Evolutionary conservation across 2,113 vertebrate species (phyloP), one percentile per base, ranked within the genome.

Genomic region (Eulemur rufifrons): DNA sequence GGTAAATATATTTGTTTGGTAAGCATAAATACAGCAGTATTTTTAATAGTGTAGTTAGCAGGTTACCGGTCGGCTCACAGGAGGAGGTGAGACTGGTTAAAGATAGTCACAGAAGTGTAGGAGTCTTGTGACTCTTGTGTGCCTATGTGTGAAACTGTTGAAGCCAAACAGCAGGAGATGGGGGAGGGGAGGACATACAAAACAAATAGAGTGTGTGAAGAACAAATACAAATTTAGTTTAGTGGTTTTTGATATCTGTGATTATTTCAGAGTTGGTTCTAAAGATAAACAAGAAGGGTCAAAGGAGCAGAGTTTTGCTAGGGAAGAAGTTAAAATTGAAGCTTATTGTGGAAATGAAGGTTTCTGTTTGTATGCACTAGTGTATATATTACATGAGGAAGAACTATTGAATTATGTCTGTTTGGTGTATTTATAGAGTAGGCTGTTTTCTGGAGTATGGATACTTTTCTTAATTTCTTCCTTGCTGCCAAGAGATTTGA

Each of bases 311-410:
- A 96, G 56, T 86, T 84, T 20, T 86, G 39, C 23, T 68, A 23
- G 37, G 34, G 82, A 94, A 73, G 69, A 91, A 81, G 14, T 88
- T 91, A 74, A 93, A 90, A 73, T 47, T 63, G 59, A 80, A 80
- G 9, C 82, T 87, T 74, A 6, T 42, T 74, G 29, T 94, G 50
- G 59, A 42, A 59, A 61, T 84, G n/a, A 52, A 56, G 25, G 17
- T 76, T n/a, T 76, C 7, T 94, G 4, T 76, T 27, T 2, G 0
- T 78, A 64, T 69, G 32, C 20, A 8, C 17, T 47, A 54, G 54
- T 83, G 25, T 13, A 15, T 83, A 7, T 47, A 34, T 50, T 92
- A 42, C 8, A 20, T 77, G 54, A 81, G 6, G 21, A 74, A 50
- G 32, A 93, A 5, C 64, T 42, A 78, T 2, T n/a, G 27, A 77